Base-by-base conservation (phyloP, 2,113 vertebrate genomes). In the Lynx canadensis region DNA sequence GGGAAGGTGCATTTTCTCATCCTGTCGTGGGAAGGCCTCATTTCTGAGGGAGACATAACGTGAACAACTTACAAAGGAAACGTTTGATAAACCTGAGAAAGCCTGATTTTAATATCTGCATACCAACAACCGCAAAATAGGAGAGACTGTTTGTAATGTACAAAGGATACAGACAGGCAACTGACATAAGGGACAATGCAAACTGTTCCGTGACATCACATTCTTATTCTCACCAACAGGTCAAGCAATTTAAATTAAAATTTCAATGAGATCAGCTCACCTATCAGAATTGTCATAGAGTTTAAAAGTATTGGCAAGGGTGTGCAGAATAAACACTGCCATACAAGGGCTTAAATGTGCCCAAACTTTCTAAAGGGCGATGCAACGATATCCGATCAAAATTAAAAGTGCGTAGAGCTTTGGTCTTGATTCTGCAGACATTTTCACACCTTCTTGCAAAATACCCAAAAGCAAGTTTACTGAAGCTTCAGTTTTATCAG, bases 261-360 rank as follows among this genome's bases (percentile, higher is more conserved):
- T 16, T 25, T 18, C 16, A 7, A 18, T 8, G 45, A 74, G 25
- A 55, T 14, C 48, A 1, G 7, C 1, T 23, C 50, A 0, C 4
- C 13, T 15, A 4, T 55, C 89, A 23, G 73, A 41, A 29, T 27
- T 9, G 3, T 21, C 27, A 9, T 3, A 10, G 29, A 38, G 14
- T 13, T 48, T 13, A 10, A 13, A n/a, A 25, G 13, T 16, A 7
- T 41, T 7, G n/a, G 27, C 50, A 23, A 63, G 3, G 5, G 16
- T 7, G 0, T 9, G 19, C 2, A 15, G 38, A 15, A 4, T 11
- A 45, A 50, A 41, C 27, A 66, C 33, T 21, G 41, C 23, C 2
- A 0, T 0, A 12, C 0, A 13, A 68, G 25, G 19, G 16, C 21
- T 50, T 69, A 9, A 21, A 6, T 25, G 2, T 65, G 7, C 18